These are phyloP conservation scores for Imbricaverruca yamaguchii DNA, from an alignment of 2,888 invertebrate genomes.

Conservation along the genomic window DNA sequence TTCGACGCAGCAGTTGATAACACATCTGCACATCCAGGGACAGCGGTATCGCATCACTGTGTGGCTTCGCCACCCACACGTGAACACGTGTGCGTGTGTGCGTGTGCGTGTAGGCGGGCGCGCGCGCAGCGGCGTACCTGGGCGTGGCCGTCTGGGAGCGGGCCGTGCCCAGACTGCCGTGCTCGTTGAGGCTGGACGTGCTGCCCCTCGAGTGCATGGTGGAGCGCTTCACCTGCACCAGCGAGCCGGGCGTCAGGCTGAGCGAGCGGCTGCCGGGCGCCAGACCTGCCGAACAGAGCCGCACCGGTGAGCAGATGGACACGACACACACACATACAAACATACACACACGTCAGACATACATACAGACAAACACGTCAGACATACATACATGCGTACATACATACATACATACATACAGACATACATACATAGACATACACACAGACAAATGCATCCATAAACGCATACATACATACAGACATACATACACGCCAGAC, in stretches of 20 bases:
- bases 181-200: slow-evolving; percentile 74
- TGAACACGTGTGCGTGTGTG: too few relatives aligned
- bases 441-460: too few relatives aligned
- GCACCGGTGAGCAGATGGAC: not conserved
- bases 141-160: slow-evolving; percentile 83
- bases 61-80: too few relatives aligned
- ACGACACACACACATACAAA: not conserved
- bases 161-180: slow-evolving; percentile 60
- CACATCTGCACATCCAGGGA: too few relatives aligned
- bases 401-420: not conserved
- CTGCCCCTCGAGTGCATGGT: slow-evolving; percentile 87
- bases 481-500: too few relatives aligned
- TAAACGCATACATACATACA: not conserved
- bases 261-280: not conserved
- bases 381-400: not conserved
- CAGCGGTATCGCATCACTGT: too few relatives aligned
- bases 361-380: too few relatives aligned
- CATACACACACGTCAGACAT: too few relatives aligned
- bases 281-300: not conserved
- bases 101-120: not conserved
- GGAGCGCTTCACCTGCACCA: slow-evolving; percentile 59
- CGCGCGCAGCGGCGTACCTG: slow-evolving; percentile 47
- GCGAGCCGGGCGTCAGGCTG: slow-evolving; percentile 24
- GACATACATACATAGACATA: too few relatives aligned
- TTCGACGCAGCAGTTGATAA: too few relatives aligned